Base-by-base conservation (phyloP, 2,888 invertebrate genomes). In the Aproaerema taeniolella region DNA sequence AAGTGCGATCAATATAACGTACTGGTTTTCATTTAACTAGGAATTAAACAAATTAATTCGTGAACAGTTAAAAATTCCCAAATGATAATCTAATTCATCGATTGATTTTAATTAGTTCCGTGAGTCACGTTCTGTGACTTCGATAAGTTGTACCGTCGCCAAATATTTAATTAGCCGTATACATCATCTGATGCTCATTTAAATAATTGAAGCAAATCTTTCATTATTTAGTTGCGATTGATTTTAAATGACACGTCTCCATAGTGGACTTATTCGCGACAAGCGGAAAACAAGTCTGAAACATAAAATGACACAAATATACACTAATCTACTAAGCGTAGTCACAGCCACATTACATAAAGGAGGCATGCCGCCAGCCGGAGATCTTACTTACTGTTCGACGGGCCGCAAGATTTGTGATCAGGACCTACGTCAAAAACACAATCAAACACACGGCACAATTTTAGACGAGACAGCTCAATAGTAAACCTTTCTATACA, bases 361-460 rank as follows among this genome's bases (percentile, higher is more conserved):
- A 62, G 58, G 58, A 65, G 47, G 52, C 85, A 82, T 81, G 80
- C 82, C 77, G 72, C 71, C 73, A 71, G 66, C 70, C 68, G 62
- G 57, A 70, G 70, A 67, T 72, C 67, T 77, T 86, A 88, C 87
- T 88, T 85, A 88, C 87, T 87, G 78, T 72, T 81, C 65, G 83
- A 72, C 61, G 87, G 77, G 65, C 83, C 80, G 86, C 87, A 88
- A 77, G 68, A 82, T 78, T 81, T 81, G 82, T 86, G 85, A 74
- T 83, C 87, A 59, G 87, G 87, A 88, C 87, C 87, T 88, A 87
- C 75, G 78, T 79, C 79, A 85, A 75, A 86, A 86, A 86, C 75
- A 82, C 76, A 73, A 67, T 85, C 74, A 86, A 83, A 83, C 82
- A 82, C 76, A 80, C 83, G 61, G 69, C 78, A 82, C 78, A 77